Percentiles rank a stretch among this genome's conserved stretches.
phyloP scores from a whole-genome alignment of 2,113 vertebrate species.

The Hiodon tergisus region DNA sequence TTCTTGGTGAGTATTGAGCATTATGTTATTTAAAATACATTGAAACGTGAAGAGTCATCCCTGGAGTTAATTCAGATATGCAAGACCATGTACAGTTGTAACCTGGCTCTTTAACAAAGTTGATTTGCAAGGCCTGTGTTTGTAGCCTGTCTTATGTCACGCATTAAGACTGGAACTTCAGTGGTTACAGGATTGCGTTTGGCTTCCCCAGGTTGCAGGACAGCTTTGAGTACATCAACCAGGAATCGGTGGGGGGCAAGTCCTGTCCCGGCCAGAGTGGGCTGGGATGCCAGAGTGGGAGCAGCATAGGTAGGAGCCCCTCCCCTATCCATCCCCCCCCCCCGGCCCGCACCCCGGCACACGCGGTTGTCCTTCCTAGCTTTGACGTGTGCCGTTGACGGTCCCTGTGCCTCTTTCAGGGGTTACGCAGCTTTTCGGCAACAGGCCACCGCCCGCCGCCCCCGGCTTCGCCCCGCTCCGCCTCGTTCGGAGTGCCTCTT shows the following conservation, averaged over 20 bases:
- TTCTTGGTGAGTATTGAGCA: no score
- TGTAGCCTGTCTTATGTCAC: no score
- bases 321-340: background rate
- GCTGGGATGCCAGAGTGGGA: slow-evolving; percentile 61
- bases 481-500: slow-evolving; percentile 27
- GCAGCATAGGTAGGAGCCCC: slow-evolving; percentile 66
- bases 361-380: slow-evolving; percentile 18
- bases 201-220: slow-evolving; percentile 67
- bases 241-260: slow-evolving; percentile 61
- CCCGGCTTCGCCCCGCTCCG: background rate
- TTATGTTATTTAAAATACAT: no score
- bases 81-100: background rate
- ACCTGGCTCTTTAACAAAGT: no score
- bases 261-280: slow-evolving; percentile 58
- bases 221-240: slow-evolving; percentile 77
- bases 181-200: background rate
- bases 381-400: background rate
- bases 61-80: background rate
- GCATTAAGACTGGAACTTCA: no score
- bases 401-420: slow-evolving; percentile 53
- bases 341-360: background rate
- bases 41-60: no score
- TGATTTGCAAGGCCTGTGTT: no score
- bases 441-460: slow-evolving; percentile 59
- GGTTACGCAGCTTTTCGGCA: slow-evolving; percentile 63